A percentile compares a stretch with the other conserved stretches of the same genome.
phyloP scores from a whole-genome alignment of 1,140 invertebrate genomes.

The Choristoneura fumiferana region DNA sequence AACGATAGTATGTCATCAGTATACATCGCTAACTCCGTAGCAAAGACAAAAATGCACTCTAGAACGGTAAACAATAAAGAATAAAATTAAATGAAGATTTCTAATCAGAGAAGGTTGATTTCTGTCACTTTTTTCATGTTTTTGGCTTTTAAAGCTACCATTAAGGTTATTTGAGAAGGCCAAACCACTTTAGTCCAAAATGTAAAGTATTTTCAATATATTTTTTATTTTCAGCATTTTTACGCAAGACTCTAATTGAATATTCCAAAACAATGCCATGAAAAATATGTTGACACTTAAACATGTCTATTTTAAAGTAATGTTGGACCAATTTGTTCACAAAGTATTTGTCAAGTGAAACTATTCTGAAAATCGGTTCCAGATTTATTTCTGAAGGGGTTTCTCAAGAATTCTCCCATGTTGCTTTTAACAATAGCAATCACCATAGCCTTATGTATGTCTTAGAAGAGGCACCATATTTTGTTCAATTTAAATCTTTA shows the following conservation, averaged over 20 bases:
- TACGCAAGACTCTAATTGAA: not conserved
- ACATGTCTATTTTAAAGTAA: conserved; percentile 53
- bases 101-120: too few species aligned
- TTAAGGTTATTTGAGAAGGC: too few species aligned
- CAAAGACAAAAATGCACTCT: too few species aligned
- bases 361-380: conserved; percentile 66
- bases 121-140: too few species aligned
- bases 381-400: conserved; percentile 67
- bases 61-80: too few species aligned
- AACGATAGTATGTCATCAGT: not conserved
- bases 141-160: too few species aligned
- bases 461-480: conserved; percentile 25
- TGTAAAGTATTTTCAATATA: too few species aligned
- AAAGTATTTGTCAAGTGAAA: conserved; percentile 64
- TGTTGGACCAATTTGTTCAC: conserved; percentile 59
- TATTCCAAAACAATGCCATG: conserved; percentile 34
- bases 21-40: too few species aligned
- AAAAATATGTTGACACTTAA: conserved; percentile 52
- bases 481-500: not conserved
- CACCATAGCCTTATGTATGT: conserved; percentile 22
- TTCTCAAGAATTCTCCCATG: conserved; percentile 33
- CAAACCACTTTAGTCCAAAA: too few species aligned
- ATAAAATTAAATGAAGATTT: too few species aligned
- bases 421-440: conserved; percentile 45
- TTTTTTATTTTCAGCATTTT: too few species aligned